Conservation (phyloP, 2,797 vertebrate genomes). For the Pangasius krempfi region DNA sequence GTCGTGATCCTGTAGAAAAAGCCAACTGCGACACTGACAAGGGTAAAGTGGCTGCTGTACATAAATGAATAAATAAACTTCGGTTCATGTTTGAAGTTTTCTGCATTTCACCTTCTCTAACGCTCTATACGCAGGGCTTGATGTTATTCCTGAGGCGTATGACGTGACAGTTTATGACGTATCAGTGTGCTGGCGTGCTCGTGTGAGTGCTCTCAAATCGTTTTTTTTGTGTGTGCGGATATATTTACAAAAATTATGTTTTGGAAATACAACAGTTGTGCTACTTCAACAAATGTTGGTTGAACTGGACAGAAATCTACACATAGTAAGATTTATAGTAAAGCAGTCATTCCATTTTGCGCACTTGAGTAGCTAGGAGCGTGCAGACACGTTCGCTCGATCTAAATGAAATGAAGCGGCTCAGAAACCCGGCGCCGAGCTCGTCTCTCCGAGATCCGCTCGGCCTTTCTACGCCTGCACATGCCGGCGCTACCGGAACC, state of each 20-base stretch:
- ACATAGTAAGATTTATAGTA: constrained; percentile 56
- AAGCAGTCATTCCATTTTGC: constrained; percentile 54
- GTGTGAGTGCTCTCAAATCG: background rate
- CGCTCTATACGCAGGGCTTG: background rate
- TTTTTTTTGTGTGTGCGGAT: background rate
- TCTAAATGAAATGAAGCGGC: constrained; percentile 49
- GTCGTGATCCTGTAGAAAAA: background rate
- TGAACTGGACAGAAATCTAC: background rate
- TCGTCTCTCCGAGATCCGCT: constrained; percentile 38
- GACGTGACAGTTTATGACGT: background rate
- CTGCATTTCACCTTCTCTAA: background rate
- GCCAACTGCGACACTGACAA: too few relatives aligned
- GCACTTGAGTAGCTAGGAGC: constrained; percentile 48
- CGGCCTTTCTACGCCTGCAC: constrained; percentile 16
- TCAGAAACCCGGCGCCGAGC: constrained; percentile 30
- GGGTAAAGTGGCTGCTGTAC: background rate
- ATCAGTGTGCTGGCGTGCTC: background rate
- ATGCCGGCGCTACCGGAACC: constrained; percentile 28
- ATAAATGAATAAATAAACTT: background rate
- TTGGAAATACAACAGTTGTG: background rate
- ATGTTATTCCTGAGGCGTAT: background rate
- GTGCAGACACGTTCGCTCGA: constrained; percentile 42
- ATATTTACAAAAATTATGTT: background rate
- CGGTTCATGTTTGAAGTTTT: background rate
- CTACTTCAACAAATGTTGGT: background rate